Evolutionary conservation across 2,113 vertebrate genomes (phyloP), one percentile per base, ranked within the genome.

Genomic region (Oreochromis tanganicae): DNA sequence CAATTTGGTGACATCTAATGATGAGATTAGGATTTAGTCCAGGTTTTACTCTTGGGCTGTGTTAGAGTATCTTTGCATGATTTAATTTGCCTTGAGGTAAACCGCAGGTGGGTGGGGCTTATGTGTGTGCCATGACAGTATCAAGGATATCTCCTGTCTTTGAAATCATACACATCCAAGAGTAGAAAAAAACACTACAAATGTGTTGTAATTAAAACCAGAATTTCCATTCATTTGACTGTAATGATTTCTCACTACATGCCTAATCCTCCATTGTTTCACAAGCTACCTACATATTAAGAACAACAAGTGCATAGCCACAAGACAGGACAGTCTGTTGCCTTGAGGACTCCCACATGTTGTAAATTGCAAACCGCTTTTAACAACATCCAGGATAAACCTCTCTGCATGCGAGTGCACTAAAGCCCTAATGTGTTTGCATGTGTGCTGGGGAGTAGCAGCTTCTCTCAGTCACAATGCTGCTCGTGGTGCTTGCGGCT

Each of bases 401-500:
- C 14, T 80, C 66, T 57, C 19, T 57, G 55, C 21, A 52, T 2
- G 9, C 81, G 38, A 7, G 32, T 21, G 21, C 27, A 34, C 73
- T 78, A 52, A 78, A 29, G 48, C 36, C 2, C 3, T 78, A 54
- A 38, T 55, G 71, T 32, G 43, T 57, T 66, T 54, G 14, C 83
- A 9, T 85, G 59, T 86, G 71, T 82, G 89, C 85, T n/a, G 36
- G 24, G 29, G 84, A 93, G 63, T 59, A 84, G 87, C 93, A 91
- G 91, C 90, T 85, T 84, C 85, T 56, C 87, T 79, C 85, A 61
- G 86, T 88, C 87, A 85, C 87, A 88, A 79, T 82, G 41, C 87
- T 52, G 83, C 88, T 86, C 43, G 54, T 43, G 85, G 88, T 85
- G 89, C 87, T 86, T 89, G 95, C 11, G 94, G 95, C 81, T 92